Evolutionary conservation across 2,888 invertebrate genomes (phyloP).

Genomic region (Augochlorella aurata): DNA sequence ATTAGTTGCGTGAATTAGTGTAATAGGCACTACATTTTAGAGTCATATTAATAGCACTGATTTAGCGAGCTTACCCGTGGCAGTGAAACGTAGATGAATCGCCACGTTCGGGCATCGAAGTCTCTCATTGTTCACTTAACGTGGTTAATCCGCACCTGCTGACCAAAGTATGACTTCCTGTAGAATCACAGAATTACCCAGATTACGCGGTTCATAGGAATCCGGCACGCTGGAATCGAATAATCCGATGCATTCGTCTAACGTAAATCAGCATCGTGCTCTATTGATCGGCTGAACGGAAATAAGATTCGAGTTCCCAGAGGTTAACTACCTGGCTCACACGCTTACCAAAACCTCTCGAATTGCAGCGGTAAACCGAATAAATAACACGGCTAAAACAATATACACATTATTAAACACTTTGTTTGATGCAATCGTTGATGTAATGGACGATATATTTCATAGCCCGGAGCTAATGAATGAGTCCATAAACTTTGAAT

Average conservation of each 20-base stretch:
- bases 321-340: not conserved
- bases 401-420: not conserved
- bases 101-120: slow-evolving; percentile 24
- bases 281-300: slow-evolving; percentile 20
- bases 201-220: slow-evolving; percentile 36
- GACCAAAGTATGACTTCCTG: slow-evolving; percentile 32
- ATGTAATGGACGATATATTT: not conserved
- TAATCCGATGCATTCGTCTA: slow-evolving; percentile 32
- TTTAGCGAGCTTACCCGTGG: slow-evolving; percentile 1
- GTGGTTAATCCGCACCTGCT: slow-evolving; percentile 10
- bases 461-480: not conserved
- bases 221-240: slow-evolving; percentile 23
- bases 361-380: too few relatives aligned
- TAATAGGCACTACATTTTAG: not conserved
- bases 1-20: not conserved
- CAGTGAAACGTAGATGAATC: slow-evolving; percentile 16
- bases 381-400: not conserved
- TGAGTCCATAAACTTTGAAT: not conserved
- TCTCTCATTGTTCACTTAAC: slow-evolving; percentile 35
- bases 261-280: slow-evolving; percentile 23
- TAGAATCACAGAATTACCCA: slow-evolving; percentile 30
- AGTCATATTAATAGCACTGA: not conserved
- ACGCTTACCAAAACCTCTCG: not conserved
- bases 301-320: slow-evolving; percentile 15
- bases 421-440: not conserved